Evolutionary conservation across 2,113 vertebrate genomes (phyloP), one percentile per base, ranked within the genome.

Genomic region (Garra rufa): DNA sequence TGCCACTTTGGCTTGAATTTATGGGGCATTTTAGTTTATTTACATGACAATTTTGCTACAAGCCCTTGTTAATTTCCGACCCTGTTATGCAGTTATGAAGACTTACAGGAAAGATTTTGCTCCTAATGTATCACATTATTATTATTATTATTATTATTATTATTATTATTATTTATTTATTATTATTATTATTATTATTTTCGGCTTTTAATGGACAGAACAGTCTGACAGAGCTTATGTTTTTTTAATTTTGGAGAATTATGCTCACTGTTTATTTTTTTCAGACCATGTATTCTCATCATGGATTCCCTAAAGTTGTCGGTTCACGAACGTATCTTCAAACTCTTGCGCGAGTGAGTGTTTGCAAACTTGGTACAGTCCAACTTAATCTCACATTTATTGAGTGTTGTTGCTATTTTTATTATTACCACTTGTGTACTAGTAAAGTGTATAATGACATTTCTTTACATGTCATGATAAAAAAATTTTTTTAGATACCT

Each of bases 231-330:
- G 13, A 48, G 24, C 10, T 9, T 6, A 38, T 1, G 14, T 34
- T 34, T 3, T 24, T 30, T 75, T 11, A 26, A 9, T 57, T 50
- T 26, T 46, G 34, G 34, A 41, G 17, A 70, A 43, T 74, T 0
- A 50, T 30, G 70, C 13, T 76, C 26, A n/a, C 4, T 65, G 0
- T 30, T 0, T 79, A 2, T 91, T 7, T 82, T 90, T 14, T 88
- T 34, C 87, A 99, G 98, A 88, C 97, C 98, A 19, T 99, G 98
- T 70, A 98, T 99, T 91, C 96, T 99, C 21, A 94, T 98, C 88
- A 95, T 99, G 86, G 97, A 99, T 89, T 99, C 98, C 80, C 93
- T 99, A 83, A 99, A 97, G 93, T 92, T 96, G 11, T 95, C 93
- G 86, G 96, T 96, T 38, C 91, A 97, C 48, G 95, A 97, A 90